phyloP scores from a whole-genome alignment of 2,888 invertebrate genomes.

The Drosophila histrio region DNA sequence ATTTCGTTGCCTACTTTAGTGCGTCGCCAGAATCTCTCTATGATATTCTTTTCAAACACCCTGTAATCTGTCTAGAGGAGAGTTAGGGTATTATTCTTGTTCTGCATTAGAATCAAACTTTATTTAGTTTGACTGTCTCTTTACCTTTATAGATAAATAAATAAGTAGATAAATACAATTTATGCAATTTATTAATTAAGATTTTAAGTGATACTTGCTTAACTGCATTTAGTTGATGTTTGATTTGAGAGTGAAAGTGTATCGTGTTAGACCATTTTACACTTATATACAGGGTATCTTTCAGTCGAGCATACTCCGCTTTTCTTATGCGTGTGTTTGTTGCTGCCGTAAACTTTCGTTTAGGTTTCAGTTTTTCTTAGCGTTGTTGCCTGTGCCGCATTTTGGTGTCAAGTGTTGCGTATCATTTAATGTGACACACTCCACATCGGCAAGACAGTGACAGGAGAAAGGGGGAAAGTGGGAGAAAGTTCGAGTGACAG shows the following conservation, averaged over 20 bases:
- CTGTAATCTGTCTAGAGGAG: not conserved
- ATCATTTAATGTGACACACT: slow-evolving; percentile 77
- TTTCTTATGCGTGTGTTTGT: not conserved
- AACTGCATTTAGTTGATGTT: no score
- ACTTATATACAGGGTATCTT: not conserved
- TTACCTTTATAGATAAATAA: not conserved
- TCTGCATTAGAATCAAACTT: no score
- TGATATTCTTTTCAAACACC: not conserved
- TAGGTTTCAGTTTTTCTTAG: slow-evolving; percentile 39
- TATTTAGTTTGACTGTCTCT: no score
- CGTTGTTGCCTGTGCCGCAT: slow-evolving; percentile 42
- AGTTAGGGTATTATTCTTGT: no score
- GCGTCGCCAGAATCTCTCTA: slow-evolving; percentile 4
- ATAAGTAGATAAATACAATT: no score
- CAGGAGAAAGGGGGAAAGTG: not conserved
- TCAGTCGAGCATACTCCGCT: not conserved
- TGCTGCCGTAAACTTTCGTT: slow-evolving; percentile 25
- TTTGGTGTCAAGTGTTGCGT: slow-evolving; percentile 78
- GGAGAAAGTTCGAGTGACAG: slow-evolving; percentile 32
- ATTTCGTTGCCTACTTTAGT: slow-evolving; percentile 40
- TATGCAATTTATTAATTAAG: no score
- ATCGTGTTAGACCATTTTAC: no score
- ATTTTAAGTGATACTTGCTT: no score
- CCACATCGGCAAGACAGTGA: slow-evolving; percentile 12
- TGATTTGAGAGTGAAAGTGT: no score